Conservation (phyloP, 1,140 invertebrate species). For the Zeugodacus cucurbitae region DNA sequence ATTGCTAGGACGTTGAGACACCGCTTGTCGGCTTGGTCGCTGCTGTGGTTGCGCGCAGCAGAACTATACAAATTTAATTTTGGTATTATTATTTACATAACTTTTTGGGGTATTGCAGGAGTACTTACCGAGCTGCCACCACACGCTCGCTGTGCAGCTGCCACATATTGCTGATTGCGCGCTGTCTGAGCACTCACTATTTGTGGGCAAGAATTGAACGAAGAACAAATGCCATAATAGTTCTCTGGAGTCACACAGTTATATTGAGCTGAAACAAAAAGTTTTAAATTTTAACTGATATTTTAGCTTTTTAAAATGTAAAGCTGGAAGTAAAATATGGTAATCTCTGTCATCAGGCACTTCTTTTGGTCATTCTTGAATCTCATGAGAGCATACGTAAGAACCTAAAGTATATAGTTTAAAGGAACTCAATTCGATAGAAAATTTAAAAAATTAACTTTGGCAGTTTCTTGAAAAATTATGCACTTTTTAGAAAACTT, state of each 20-base stretch:
- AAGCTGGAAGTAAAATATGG: no score
- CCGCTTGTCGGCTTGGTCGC: neutral
- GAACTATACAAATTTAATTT: neutral
- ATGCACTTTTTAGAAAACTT: no score
- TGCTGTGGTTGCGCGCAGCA: constrained; percentile 31
- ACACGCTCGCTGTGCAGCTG: constrained; percentile 56
- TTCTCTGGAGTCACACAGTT: constrained; percentile 60
- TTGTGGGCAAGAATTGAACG: constrained; percentile 56
- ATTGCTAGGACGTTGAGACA: neutral
- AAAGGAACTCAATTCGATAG: no score
- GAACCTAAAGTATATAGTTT: no score
- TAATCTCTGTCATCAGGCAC: no score
- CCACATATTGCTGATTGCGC: constrained; percentile 53
- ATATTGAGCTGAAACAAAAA: neutral
- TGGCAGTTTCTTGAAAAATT: no score
- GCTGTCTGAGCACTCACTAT: constrained; percentile 48
- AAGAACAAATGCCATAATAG: constrained; percentile 56
- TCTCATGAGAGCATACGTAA: no score
- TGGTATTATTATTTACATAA: neutral
- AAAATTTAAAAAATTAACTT: no score
- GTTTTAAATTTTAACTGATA: no score
- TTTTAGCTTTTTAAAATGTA: no score
- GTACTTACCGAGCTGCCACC: constrained; percentile 52
- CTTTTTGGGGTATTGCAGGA: neutral
- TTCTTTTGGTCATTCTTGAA: no score